Percentiles rank a stretch among this genome's conserved stretches.
These are phyloP conservation scores for Enteromius afrohamiltoni DNA, from an alignment of 2,797 vertebrate genomes.

Conservation along the genomic window DNA sequence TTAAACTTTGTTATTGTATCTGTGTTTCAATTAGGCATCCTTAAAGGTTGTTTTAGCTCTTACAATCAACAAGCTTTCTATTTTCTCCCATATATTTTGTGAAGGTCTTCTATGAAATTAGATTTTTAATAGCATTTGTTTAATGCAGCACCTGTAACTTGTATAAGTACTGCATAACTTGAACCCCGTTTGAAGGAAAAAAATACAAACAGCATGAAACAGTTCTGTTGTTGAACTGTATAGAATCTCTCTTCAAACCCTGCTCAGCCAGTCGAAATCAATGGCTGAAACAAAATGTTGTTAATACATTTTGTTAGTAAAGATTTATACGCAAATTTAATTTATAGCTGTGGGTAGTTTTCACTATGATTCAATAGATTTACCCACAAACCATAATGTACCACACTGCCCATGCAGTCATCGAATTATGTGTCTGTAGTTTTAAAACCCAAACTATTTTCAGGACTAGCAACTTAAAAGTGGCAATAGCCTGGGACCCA, in stretches of 20 bases:
- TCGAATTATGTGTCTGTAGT: neutral
- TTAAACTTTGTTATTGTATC: neutral
- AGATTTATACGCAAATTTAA: neutral
- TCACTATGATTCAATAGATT: neutral
- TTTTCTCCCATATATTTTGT: neutral
- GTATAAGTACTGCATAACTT: neutral
- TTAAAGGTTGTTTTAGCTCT: neutral
- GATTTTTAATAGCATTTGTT: neutral
- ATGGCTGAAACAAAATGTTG: neutral
- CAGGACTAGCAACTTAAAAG: conserved; percentile 31
- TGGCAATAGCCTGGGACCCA: neutral
- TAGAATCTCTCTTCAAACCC: neutral
- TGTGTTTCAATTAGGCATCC: neutral
- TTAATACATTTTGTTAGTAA: conserved; percentile 16
- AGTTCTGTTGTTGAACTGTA: neutral
- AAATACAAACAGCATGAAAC: neutral
- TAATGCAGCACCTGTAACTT: neutral
- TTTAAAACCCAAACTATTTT: conserved; percentile 29
- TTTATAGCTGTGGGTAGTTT: conserved; percentile 9
- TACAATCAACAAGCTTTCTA: neutral
- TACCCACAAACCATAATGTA: conserved; percentile 12
- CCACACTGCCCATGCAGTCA: neutral
- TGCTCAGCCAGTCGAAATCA: neutral
- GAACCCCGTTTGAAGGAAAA: neutral
- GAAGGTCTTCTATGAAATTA: neutral